Percentiles rank a stretch among this genome's conserved stretches.
Conservation (phyloP, 2,888 invertebrate genomes). For the Eristalinus aeneus region DNA sequence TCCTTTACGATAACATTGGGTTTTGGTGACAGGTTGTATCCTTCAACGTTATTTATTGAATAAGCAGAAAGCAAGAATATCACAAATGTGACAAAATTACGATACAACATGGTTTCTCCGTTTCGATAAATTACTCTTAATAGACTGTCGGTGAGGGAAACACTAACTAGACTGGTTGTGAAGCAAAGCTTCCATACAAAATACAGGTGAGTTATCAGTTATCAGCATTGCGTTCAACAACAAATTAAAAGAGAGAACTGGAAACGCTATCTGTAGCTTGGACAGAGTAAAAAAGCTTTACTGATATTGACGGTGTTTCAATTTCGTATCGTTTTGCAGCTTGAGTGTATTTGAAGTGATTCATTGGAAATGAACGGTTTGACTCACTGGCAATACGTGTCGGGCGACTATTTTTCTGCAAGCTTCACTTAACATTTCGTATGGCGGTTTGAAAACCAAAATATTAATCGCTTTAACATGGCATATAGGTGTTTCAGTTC, state of each 20-base stretch:
- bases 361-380: neutral
- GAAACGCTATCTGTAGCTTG: neutral
- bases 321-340: neutral
- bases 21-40: slow-evolving; percentile 79
- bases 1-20: slow-evolving; percentile 78
- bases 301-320: neutral
- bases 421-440: slow-evolving; percentile 13
- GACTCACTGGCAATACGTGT: neutral
- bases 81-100: slow-evolving; percentile 35
- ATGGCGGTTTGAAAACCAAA: slow-evolving; percentile 18
- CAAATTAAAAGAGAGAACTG: neutral
- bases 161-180: slow-evolving; percentile 37
- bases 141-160: slow-evolving; percentile 40
- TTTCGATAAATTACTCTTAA: slow-evolving; percentile 25
- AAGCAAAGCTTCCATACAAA: neutral
- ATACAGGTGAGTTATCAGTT: neutral
- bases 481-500: slow-evolving; percentile 40
- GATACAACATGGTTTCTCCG: slow-evolving; percentile 23
- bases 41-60: slow-evolving; percentile 37
- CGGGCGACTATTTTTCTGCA: slow-evolving; percentile 5
- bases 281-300: neutral
- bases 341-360: neutral
- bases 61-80: slow-evolving; percentile 7
- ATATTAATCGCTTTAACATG: slow-evolving; percentile 53
- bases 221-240: too few relatives aligned